Evolutionary conservation across 2,888 invertebrate species (phyloP).

Genomic region (Protophormia terraenovae): DNA sequence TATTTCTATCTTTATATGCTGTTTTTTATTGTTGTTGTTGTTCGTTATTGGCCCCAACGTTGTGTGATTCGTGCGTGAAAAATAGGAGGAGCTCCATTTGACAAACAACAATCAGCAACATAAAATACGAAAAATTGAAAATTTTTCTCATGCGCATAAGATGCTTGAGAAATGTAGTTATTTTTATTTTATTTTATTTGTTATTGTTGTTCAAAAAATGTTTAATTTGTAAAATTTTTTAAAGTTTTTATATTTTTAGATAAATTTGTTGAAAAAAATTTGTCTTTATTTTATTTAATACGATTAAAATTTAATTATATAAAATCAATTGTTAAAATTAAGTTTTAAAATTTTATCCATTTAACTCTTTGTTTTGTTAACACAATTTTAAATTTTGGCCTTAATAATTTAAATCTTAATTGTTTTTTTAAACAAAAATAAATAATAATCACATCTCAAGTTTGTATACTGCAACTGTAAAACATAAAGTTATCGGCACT

Average conservation of each 20-base stretch:
- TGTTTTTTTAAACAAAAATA: too few relatives aligned
- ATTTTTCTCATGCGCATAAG: slow-evolving; percentile 69
- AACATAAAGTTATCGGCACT: too few relatives aligned
- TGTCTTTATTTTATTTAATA: too few relatives aligned
- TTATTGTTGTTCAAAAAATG: not conserved
- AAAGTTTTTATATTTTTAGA: not conserved
- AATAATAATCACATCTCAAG: too few relatives aligned
- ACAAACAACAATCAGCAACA: slow-evolving; percentile 49
- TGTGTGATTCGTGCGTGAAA: slow-evolving; percentile 77
- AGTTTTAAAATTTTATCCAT: too few relatives aligned
- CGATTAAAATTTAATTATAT: too few relatives aligned
- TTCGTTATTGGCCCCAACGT: slow-evolving; percentile 54
- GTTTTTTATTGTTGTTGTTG: slow-evolving; percentile 31
- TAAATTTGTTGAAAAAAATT: not conserved
- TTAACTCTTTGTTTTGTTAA: too few relatives aligned
- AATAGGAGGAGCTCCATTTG: slow-evolving; percentile 77
- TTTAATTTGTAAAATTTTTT: not conserved
- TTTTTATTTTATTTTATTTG: slow-evolving; percentile 14
- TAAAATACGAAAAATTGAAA: slow-evolving; percentile 3
- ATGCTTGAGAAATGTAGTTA: slow-evolving; percentile 48
- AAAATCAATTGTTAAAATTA: too few relatives aligned
- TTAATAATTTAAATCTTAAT: too few relatives aligned
- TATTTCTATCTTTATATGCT: slow-evolving; percentile 35
- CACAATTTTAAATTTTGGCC: too few relatives aligned
- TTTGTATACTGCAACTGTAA: too few relatives aligned